These are phyloP conservation scores for Drosophila flavopinicola DNA, from an alignment of 2,888 invertebrate genomes.

Conservation along the genomic window DNA sequence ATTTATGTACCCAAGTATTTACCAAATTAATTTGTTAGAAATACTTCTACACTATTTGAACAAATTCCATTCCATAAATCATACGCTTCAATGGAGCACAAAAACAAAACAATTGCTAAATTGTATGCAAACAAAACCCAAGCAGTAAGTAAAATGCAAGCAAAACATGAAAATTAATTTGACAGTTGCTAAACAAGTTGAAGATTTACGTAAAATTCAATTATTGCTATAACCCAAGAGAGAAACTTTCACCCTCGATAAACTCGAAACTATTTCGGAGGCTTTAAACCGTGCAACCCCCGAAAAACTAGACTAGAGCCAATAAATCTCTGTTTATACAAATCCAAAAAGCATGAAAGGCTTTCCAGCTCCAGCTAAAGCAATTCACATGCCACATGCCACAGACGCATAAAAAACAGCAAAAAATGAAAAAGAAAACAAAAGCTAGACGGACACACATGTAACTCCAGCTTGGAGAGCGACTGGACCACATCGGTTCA, in stretches of 20 bases:
- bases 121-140: not conserved
- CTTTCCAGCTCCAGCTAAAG: slow-evolving; percentile 53
- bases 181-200: slow-evolving; percentile 2
- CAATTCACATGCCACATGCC: slow-evolving; percentile 56
- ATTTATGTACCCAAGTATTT: too few relatives aligned
- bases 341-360: slow-evolving; percentile 73
- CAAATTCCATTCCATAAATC: not conserved
- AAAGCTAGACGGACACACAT: slow-evolving; percentile 44
- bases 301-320: slow-evolving; percentile 44
- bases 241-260: slow-evolving; percentile 10
- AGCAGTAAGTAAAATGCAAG: not conserved
- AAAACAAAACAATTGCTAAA: not conserved
- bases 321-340: slow-evolving; percentile 78
- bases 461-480: slow-evolving; percentile 48
- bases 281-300: slow-evolving; percentile 28
- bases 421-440: slow-evolving; percentile 20
- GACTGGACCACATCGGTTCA: slow-evolving; percentile 38
- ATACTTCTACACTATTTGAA: too few relatives aligned
- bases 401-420: slow-evolving; percentile 42
- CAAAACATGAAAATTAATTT: not conserved
- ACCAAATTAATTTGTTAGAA: too few relatives aligned
- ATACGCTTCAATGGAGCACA: not conserved
- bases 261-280: slow-evolving; percentile 11
- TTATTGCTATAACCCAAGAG: slow-evolving; percentile 5
- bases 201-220: slow-evolving; percentile 13